A percentile compares a stretch with the other conserved stretches of the same genome.
Conservation (phyloP, 2,888 invertebrate genomes). For the Dioctria rufipes region DNA sequence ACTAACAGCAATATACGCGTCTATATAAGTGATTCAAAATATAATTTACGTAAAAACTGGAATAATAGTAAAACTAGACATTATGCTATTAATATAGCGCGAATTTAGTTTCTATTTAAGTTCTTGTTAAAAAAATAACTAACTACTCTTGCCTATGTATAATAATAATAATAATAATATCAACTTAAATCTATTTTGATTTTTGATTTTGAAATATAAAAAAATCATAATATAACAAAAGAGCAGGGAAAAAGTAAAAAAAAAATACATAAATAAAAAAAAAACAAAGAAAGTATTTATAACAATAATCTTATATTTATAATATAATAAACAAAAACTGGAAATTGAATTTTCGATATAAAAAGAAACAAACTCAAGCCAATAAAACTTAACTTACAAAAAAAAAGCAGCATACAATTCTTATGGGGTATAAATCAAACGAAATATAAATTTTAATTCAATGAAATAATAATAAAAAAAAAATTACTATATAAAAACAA, state of each 20-base stretch:
- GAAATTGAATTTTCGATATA: background rate
- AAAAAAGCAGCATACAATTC: background rate
- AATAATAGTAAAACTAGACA: conserved; percentile 13
- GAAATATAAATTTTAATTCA: no score
- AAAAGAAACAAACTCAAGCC: background rate
- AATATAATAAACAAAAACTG: background rate
- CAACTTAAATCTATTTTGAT: no score
- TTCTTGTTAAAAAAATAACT: background rate
- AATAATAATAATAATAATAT: no score
- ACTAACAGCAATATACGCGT: background rate
- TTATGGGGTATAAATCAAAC: no score
- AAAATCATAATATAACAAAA: background rate
- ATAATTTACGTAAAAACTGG: background rate
- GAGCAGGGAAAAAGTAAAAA: background rate
- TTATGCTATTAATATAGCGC: conserved; percentile 6
- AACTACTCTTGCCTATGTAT: no score
- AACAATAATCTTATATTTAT: background rate
- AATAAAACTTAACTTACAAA: background rate
- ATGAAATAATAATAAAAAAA: no score
- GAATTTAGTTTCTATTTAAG: conserved; percentile 2
- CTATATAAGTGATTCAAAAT: background rate
- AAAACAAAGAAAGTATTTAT: background rate
- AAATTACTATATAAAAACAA: no score
- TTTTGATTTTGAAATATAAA: background rate
- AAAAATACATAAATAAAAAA: background rate